phyloP scores from a whole-genome alignment of 2,113 vertebrate genomes.

The Mus pahari region DNA sequence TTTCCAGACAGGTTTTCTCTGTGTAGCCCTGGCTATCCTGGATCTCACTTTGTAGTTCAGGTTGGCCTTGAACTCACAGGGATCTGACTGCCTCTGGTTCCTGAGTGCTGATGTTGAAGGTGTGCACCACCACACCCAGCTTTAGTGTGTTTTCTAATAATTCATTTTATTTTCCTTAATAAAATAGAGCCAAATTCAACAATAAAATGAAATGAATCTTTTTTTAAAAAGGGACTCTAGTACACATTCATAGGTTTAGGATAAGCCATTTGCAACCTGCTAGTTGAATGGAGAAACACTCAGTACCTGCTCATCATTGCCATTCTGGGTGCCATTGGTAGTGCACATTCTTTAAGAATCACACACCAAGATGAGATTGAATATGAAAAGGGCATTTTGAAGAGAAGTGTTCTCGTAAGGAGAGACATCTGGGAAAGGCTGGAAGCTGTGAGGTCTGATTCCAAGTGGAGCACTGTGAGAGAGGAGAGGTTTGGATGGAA shows the following conservation, averaged over 20 bases:
- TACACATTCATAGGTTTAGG: neutral
- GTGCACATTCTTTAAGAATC: neutral
- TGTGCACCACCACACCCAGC: neutral
- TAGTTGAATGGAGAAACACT: neutral
- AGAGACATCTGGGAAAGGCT: neutral
- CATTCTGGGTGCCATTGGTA: neutral
- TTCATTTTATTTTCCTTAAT: neutral
- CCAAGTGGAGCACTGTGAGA: neutral
- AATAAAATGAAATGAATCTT: conserved; percentile 24
- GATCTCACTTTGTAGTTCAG: neutral
- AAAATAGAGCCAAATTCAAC: neutral
- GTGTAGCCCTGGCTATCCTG: neutral
- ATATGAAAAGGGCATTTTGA: neutral
- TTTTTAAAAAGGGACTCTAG: neutral
- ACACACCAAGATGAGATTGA: neutral
- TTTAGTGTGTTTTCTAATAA: neutral
- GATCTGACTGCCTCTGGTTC: neutral
- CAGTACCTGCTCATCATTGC: neutral
- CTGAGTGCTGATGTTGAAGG: neutral
- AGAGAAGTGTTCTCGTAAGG: neutral
- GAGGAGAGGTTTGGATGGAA: neutral
- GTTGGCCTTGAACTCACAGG: neutral
- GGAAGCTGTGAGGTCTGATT: neutral
- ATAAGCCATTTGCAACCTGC: neutral
- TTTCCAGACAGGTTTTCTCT: neutral